A percentile compares a stretch with the other conserved stretches of the same genome.
phyloP scores from a whole-genome alignment of 2,797 vertebrate species.

The Coracias cyanogaster region DNA sequence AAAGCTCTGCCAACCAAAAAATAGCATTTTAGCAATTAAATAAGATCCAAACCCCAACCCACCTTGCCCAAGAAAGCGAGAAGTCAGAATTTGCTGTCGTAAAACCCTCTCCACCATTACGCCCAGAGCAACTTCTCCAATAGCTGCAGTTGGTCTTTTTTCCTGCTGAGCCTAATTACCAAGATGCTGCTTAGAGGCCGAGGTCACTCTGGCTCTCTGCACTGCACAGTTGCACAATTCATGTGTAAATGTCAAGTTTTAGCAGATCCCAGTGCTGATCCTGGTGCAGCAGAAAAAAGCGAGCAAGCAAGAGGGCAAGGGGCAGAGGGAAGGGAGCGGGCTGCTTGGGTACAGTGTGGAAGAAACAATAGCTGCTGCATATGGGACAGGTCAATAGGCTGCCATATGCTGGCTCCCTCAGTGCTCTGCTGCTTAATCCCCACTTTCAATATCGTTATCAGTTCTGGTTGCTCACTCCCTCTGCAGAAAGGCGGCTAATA shows the following conservation, averaged over 20 bases:
- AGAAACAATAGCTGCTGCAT: constrained; percentile 33
- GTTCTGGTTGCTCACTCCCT: not conserved
- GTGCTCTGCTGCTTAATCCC: constrained; percentile 35
- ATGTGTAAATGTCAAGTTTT: constrained; percentile 55
- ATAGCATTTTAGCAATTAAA: not conserved
- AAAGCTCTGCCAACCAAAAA: not conserved
- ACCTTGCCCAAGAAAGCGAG: not conserved
- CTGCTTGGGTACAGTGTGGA: not conserved
- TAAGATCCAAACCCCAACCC: not conserved
- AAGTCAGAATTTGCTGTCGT: not conserved
- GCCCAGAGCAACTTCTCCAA: not conserved
- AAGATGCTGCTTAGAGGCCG: not conserved
- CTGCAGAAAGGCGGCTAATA: constrained; percentile 39
- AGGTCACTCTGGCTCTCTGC: not conserved
- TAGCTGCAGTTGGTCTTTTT: not conserved
- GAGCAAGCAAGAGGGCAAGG: not conserved
- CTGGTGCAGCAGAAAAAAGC: not conserved
- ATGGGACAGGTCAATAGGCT: constrained; percentile 37
- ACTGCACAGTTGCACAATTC: not conserved
- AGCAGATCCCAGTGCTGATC: not conserved
- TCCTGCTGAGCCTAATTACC: not conserved
- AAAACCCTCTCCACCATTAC: not conserved
- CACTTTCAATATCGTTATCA: constrained; percentile 57
- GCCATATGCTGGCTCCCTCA: constrained; percentile 58
- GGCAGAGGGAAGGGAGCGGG: not conserved